phyloP scores from a whole-genome alignment of 2,888 invertebrate genomes.

The Yponomeuta sedellus region DNA sequence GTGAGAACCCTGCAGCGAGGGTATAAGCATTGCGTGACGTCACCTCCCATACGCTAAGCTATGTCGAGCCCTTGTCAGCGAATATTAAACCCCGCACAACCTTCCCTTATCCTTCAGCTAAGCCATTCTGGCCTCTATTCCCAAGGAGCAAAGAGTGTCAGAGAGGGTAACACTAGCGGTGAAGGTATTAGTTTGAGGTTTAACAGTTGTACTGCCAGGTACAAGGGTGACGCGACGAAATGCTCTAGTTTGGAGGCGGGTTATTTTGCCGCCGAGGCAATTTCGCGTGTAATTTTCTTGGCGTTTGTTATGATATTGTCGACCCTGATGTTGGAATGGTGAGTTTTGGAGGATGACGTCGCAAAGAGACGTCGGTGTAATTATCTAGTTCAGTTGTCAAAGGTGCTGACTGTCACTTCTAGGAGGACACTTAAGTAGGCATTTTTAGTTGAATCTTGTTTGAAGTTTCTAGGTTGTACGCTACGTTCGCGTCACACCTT shows the following conservation, averaged over 20 bases:
- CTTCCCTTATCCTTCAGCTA: not conserved
- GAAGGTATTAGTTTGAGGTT: conserved; percentile 4
- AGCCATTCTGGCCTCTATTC: not conserved
- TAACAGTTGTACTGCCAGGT: conserved; percentile 6
- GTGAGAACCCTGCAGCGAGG: not conserved
- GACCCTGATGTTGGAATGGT: no score
- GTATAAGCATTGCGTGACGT: conserved; percentile 4
- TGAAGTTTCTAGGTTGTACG: no score
- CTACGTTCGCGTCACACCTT: no score
- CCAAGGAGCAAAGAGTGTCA: not conserved
- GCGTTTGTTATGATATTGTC: not conserved
- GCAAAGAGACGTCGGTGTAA: no score
- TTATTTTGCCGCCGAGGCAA: not conserved
- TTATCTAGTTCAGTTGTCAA: no score
- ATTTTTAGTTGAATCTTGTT: no score
- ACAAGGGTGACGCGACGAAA: not conserved
- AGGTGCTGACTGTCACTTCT: no score
- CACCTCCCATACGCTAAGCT: conserved; percentile 6
- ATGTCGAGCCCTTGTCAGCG: conserved; percentile 8
- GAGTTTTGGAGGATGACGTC: no score
- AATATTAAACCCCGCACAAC: not conserved
- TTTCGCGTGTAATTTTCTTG: not conserved
- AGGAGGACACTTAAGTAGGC: no score
- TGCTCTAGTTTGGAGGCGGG: not conserved
- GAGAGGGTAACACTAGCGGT: not conserved